These are phyloP conservation scores for Ormyrus thymus DNA, from an alignment of 2,888 invertebrate species.

Conservation along the genomic window DNA sequence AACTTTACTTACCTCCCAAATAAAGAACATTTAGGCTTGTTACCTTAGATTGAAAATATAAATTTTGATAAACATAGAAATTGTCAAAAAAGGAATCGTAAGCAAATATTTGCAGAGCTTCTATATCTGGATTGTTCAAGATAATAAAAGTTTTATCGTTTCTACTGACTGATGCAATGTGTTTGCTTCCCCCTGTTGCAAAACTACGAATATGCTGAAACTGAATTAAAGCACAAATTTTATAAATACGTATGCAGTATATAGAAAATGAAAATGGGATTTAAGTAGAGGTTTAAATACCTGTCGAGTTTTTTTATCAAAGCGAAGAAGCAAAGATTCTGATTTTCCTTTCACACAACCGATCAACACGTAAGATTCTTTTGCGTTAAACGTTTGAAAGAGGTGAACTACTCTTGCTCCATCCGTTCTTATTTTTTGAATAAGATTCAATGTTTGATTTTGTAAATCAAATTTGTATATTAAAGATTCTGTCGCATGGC, in stretches of 20 bases:
- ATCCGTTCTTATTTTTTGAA: constrained; percentile 62
- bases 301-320: constrained; percentile 56
- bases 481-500: constrained; percentile 61
- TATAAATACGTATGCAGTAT: background rate
- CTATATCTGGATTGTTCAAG: constrained; percentile 63
- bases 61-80: constrained; percentile 66
- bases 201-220: constrained; percentile 62
- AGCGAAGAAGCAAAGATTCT: constrained; percentile 61
- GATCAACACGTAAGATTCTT: constrained; percentile 60
- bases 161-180: constrained; percentile 60
- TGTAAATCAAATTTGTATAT: constrained; percentile 62
- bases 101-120: constrained; percentile 63
- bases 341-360: constrained; percentile 61
- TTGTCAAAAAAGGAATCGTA: constrained; percentile 61
- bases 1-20: constrained; percentile 60
- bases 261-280: background rate
- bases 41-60: constrained; percentile 61
- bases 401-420: constrained; percentile 63
- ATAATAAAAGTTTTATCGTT: constrained; percentile 63
- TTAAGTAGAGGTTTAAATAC: constrained; percentile 52
- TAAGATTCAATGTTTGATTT: constrained; percentile 52
- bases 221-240: constrained; percentile 51
- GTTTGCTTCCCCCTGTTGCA: constrained; percentile 61
- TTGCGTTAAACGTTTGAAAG: constrained; percentile 56
- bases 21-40: constrained; percentile 64